phyloP scores from a whole-genome alignment of 2,113 vertebrate species.

The Gulo gulo region DNA sequence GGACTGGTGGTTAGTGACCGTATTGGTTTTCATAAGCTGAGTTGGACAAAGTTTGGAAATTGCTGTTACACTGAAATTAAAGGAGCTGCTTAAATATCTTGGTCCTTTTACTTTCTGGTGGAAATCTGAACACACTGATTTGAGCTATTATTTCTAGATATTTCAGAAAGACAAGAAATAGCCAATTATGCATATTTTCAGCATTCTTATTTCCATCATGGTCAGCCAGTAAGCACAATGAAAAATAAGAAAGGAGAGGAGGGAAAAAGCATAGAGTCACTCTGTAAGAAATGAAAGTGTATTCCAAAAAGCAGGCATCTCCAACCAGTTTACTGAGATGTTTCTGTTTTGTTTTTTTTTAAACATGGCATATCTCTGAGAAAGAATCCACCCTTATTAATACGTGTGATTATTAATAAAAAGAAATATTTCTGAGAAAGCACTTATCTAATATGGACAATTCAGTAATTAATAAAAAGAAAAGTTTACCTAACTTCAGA shows the following conservation, averaged over 20 bases:
- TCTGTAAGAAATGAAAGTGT: neutral
- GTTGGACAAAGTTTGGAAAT: constrained; percentile 4
- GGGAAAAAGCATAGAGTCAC: neutral
- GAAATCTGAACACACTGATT: neutral
- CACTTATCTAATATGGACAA: neutral
- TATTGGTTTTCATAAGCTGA: neutral
- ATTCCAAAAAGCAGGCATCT: neutral
- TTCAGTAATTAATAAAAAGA: neutral
- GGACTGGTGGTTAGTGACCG: neutral
- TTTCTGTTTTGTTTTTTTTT: neutral
- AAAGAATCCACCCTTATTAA: neutral
- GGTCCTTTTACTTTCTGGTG: neutral
- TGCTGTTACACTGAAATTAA: neutral
- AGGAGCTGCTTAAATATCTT: neutral
- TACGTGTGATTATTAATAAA: neutral
- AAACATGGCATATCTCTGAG: neutral
- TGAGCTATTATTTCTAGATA: neutral
- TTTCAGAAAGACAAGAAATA: constrained; percentile 18
- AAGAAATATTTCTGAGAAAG: neutral
- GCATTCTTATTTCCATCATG: neutral
- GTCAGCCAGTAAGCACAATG: neutral
- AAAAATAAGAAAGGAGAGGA: neutral
- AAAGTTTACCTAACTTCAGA: constrained; percentile 46
- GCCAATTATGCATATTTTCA: neutral
- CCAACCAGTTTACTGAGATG: neutral